Evolutionary conservation across 2,113 vertebrate genomes (phyloP).

Genomic region (Pterocles orientalis): DNA sequence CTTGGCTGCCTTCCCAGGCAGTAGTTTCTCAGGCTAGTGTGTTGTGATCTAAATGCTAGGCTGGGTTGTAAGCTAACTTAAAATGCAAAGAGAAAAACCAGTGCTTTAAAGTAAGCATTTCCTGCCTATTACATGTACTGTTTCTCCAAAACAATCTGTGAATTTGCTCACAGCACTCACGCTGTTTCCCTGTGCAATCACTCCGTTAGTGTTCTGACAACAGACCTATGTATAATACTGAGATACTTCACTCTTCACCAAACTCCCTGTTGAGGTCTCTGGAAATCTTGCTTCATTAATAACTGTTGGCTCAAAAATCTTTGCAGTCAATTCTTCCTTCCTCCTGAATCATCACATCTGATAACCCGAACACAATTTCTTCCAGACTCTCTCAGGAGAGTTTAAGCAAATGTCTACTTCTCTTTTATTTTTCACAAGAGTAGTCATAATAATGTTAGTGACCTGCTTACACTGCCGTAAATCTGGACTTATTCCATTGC

Average conservation of each 20-base stretch:
- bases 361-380: neutral
- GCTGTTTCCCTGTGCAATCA: neutral
- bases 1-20: slow-evolving; percentile 52
- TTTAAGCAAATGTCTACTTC: neutral
- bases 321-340: neutral
- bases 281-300: neutral
- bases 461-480: neutral
- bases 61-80: neutral
- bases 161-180: neutral
- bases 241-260: neutral
- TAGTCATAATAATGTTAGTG: neutral
- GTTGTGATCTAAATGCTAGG: slow-evolving; percentile 15
- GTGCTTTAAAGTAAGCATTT: neutral
- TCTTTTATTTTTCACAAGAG: neutral
- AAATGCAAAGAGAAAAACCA: slow-evolving; percentile 1
- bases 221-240: neutral
- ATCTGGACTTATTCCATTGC: neutral
- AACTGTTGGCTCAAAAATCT: neutral
- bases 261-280: neutral
- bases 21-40: neutral
- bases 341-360: neutral
- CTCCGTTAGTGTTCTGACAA: neutral
- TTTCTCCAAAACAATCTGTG: neutral
- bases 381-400: neutral
- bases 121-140: neutral